Conservation (phyloP, 2,797 vertebrate genomes). For the Esox masquinongy region DNA sequence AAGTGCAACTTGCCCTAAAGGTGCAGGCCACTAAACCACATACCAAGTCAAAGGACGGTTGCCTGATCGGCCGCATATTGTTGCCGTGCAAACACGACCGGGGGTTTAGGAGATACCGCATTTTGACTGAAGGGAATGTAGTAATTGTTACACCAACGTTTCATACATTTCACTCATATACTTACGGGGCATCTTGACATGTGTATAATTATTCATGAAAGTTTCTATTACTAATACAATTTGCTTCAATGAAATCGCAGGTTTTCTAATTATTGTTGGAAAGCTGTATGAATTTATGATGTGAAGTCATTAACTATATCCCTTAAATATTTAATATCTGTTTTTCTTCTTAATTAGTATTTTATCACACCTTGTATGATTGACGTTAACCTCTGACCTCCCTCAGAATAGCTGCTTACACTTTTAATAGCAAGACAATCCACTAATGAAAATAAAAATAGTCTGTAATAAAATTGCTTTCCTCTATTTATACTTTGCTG, state of each 20-base stretch:
- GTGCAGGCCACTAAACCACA: conserved; percentile 32
- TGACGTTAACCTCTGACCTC: too few species aligned
- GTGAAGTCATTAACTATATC: not conserved
- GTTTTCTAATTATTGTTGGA: not conserved
- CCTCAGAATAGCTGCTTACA: not conserved
- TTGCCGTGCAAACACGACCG: conserved; percentile 9
- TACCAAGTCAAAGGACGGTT: conserved; percentile 15
- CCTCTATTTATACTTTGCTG: conserved; percentile 9
- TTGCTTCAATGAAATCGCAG: not conserved
- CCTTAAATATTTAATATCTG: not conserved
- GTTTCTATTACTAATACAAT: not conserved
- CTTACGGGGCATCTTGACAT: not conserved
- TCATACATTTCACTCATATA: not conserved
- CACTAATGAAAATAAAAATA: not conserved
- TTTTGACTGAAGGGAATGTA: not conserved
- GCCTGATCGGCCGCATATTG: conserved; percentile 25
- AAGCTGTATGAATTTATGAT: not conserved
- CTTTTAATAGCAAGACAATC: not conserved
- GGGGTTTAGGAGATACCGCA: not conserved
- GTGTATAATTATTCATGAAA: not conserved
- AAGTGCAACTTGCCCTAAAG: conserved; percentile 50
- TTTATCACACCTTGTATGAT: not conserved
- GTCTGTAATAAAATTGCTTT: not conserved
- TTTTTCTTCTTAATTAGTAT: not conserved
- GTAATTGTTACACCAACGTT: not conserved